phyloP scores from a whole-genome alignment of 2,113 vertebrate species.

The Peromyscus leucopus region DNA sequence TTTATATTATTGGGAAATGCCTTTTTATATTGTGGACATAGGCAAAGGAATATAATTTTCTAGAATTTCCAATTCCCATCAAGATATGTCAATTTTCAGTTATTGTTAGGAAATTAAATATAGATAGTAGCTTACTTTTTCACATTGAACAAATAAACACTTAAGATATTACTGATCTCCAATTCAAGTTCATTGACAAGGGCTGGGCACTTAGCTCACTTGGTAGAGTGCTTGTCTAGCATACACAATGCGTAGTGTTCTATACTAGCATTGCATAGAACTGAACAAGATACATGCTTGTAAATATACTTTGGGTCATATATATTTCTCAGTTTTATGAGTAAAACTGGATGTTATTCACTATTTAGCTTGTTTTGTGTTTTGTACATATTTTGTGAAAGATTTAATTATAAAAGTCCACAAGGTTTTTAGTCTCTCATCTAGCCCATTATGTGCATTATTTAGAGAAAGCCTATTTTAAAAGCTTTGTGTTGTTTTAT shows the following conservation, averaged over 20 bases:
- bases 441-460: not conserved
- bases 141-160: not conserved
- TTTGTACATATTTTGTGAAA: not conserved
- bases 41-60: not conserved
- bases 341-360: slow-evolving; percentile 27
- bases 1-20: not conserved
- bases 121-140: not conserved
- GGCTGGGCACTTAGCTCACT: not conserved
- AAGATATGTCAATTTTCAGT: slow-evolving; percentile 2
- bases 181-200: slow-evolving; percentile 37
- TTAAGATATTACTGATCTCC: not conserved
- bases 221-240: not conserved
- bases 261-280: not conserved
- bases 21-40: not conserved
- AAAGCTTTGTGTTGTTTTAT: slow-evolving; percentile 36
- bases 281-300: not conserved
- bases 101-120: slow-evolving; percentile 22
- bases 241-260: not conserved
- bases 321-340: slow-evolving; percentile 43
- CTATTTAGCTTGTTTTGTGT: not conserved
- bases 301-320: not conserved
- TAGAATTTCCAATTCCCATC: slow-evolving; percentile 5
- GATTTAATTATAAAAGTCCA: slow-evolving; percentile 39
- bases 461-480: slow-evolving; percentile 41
- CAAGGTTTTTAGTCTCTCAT: slow-evolving; percentile 35